Evolutionary conservation across 2,888 invertebrate genomes (phyloP).

Genomic region (Liodrosophila aerea): DNA sequence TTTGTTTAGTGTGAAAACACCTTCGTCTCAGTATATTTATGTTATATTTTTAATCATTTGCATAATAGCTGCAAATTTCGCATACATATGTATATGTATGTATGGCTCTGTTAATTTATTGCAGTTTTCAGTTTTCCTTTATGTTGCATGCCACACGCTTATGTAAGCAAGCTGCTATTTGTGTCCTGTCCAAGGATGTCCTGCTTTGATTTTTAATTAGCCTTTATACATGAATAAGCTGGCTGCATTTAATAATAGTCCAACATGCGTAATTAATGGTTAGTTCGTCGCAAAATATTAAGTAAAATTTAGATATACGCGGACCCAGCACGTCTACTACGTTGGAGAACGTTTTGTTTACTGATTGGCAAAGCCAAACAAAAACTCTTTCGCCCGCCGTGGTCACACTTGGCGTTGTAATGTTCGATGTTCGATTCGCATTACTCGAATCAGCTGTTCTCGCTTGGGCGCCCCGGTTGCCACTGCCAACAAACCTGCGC

Average conservation of each 20-base stretch:
- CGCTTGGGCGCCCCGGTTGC: too few relatives aligned
- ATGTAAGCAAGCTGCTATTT: slow-evolving; percentile 12
- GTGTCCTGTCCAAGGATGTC: slow-evolving; percentile 5
- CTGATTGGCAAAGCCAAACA: slow-evolving; percentile 38
- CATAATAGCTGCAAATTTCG: slow-evolving; percentile 30
- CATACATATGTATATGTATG: slow-evolving; percentile 27
- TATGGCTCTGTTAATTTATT: slow-evolving; percentile 31
- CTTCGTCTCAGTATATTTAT: too few relatives aligned
- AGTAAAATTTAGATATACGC: background rate
- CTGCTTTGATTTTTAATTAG: slow-evolving; percentile 10
- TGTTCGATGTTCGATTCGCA: too few relatives aligned
- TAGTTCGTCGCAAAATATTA: slow-evolving; percentile 10
- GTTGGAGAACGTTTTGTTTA: slow-evolving; percentile 47
- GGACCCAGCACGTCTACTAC: slow-evolving; percentile 32
- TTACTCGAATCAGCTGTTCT: too few relatives aligned
- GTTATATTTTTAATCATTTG: slow-evolving; percentile 22
- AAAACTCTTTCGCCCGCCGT: too few relatives aligned
- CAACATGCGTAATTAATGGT: slow-evolving; percentile 31
- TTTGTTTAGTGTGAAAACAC: too few relatives aligned
- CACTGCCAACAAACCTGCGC: too few relatives aligned
- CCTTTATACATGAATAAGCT: slow-evolving; percentile 8
- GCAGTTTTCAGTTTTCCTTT: slow-evolving; percentile 11
- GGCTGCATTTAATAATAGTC: slow-evolving; percentile 19
- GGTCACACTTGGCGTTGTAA: too few relatives aligned
- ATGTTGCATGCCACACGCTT: slow-evolving; percentile 27